phyloP scores from a whole-genome alignment of 1,140 invertebrate genomes.

The Bradynema listronoti region DNA sequence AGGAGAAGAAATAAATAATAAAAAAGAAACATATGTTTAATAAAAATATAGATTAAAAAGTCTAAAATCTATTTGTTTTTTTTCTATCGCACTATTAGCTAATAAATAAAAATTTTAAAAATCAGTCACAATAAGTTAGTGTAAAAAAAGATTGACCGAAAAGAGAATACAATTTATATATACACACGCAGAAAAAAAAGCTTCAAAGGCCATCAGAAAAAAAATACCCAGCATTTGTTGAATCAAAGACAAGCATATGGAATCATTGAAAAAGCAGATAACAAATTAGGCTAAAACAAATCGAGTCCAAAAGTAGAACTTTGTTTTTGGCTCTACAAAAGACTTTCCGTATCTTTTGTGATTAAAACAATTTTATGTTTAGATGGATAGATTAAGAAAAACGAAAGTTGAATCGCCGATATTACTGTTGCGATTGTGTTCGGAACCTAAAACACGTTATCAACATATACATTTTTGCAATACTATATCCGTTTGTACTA shows the following conservation, averaged over 20 bases:
- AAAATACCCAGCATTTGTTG: too few species aligned
- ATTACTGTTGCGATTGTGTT: slow-evolving; percentile 48
- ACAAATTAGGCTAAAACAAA: neutral
- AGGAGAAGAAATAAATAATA: neutral
- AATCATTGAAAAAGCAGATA: too few species aligned
- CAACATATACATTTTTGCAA: neutral
- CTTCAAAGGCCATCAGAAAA: too few species aligned
- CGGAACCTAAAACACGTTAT: slow-evolving; percentile 49
- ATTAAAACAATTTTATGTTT: slow-evolving; percentile 2
- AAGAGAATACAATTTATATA: too few species aligned
- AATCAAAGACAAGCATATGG: too few species aligned
- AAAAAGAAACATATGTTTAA: neutral
- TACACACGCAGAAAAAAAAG: too few species aligned
- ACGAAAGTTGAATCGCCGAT: slow-evolving; percentile 47
- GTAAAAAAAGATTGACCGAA: too few species aligned
- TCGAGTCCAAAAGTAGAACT: neutral
- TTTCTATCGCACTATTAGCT: too few species aligned
- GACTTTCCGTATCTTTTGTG: slow-evolving; percentile 6
- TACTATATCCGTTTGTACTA: neutral
- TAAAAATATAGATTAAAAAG: neutral
- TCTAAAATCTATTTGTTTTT: too few species aligned
- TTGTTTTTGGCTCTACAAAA: neutral
- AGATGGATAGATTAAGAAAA: slow-evolving; percentile 53
- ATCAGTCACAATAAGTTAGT: too few species aligned
- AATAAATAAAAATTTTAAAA: too few species aligned